A percentile compares a stretch with the other conserved stretches of the same genome.
phyloP scores from a whole-genome alignment of 2,797 vertebrate genomes.

The Rhynchonycteris naso region DNA sequence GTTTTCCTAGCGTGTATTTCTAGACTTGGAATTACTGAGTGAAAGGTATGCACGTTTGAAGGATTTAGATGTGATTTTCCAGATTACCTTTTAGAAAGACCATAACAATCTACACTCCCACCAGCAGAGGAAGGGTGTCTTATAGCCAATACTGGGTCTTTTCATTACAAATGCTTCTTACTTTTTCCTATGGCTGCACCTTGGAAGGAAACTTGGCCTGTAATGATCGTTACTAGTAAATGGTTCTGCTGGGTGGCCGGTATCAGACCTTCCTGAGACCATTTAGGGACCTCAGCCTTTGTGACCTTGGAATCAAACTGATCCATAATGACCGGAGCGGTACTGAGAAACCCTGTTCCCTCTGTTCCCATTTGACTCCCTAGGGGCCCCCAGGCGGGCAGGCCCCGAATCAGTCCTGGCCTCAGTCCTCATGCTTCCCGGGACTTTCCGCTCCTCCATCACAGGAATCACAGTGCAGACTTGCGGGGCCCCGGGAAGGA shows the following conservation, averaged over 20 bases:
- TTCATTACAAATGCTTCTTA: neutral
- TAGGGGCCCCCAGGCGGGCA: neutral
- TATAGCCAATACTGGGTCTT: neutral
- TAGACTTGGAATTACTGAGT: constrained; percentile 17
- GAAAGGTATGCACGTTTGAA: neutral
- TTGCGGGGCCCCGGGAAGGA: rapidly evolving
- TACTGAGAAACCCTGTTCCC: neutral
- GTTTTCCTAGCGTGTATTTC: constrained; percentile 53
- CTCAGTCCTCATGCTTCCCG: neutral
- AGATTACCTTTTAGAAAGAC: constrained; percentile 19
- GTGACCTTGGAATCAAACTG: neutral
- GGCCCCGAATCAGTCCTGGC: neutral
- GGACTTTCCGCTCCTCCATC: neutral
- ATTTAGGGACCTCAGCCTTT: no score
- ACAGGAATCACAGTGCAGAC: rapidly evolving
- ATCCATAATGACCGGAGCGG: neutral
- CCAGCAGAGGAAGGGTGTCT: neutral
- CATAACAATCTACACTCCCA: neutral
- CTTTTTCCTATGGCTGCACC: neutral
- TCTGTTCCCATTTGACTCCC: neutral
- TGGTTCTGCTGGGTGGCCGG: neutral
- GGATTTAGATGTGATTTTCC: neutral
- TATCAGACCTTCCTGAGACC: neutral
- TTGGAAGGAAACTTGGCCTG: neutral
- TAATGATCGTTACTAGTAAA: neutral